Base-by-base conservation (phyloP, 2,797 vertebrate genomes). In the Podarcis lilfordi region DNA sequence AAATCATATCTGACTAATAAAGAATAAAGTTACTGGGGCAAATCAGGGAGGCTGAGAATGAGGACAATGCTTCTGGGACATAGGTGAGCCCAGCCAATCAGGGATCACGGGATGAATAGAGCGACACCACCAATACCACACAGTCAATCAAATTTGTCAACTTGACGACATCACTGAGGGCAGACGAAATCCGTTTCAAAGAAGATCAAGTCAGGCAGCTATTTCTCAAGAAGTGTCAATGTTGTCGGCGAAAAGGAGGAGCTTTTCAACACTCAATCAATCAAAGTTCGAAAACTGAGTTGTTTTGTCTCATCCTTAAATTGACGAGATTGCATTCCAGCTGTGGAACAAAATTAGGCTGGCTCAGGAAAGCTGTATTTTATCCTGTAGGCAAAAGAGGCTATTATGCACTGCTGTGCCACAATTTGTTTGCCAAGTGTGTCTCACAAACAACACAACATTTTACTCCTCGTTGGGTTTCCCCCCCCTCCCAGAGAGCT, bases 371-470 rank as follows among this genome's bases (percentile, higher is more conserved):
- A 89, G 88, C 82, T 1, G 1, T 69, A 91, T 78, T 92, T 94
- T 86, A 29, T 17, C 91, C 91, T 91, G 69, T 71, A 2, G 93
- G 93, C 91, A 1, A 91, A 95, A 94, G 71, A 5, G 5, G 84
- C 91, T 90, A 93, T 90, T n/a, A 27, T 87, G 4, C 2, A 43
- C 81, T 87, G 90, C 94, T 43, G 89, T 93, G 89, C 86, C 92
- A 84, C 90, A 92, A 85, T 9, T 91, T 92, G 88, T 8, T 8
- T 94, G 91, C 86, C 91, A 55, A 81, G 94, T 4, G 87, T 88
- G 93, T 93, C 92, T 93, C 92, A 94, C 90, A 95, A 91, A 92
- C 81, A 91, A 61, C 92, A 95, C 92, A 92, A 94, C 94, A 93
- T 91, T 86, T n/a, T 93, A 89, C 93, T 95, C 92, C 92, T 93